These are phyloP conservation scores for Pelecanoides urinatrix DNA, from an alignment of 2,113 vertebrate genomes.

Conservation along the genomic window DNA sequence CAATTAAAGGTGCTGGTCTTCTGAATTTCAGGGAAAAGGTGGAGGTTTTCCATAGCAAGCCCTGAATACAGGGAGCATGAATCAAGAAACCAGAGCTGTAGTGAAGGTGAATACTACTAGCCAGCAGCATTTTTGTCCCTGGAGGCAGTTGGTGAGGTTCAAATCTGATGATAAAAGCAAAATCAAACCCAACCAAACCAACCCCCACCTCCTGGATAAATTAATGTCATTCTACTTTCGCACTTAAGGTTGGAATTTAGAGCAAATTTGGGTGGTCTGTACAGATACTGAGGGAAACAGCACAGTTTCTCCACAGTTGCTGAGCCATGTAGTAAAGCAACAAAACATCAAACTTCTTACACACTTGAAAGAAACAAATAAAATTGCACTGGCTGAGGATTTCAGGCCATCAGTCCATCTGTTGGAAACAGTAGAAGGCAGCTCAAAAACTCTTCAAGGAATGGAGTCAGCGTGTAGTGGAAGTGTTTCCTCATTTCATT, in stretches of 20 bases:
- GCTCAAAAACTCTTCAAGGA: background rate
- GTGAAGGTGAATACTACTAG: background rate
- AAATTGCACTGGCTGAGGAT: background rate
- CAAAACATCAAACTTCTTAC: background rate
- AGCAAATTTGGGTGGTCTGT: background rate
- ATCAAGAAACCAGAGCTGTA: background rate
- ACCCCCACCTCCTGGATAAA: background rate
- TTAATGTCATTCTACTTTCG: background rate
- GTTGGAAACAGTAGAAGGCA: background rate
- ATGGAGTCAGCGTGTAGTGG: background rate
- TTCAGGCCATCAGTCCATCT: background rate
- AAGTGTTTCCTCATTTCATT: background rate
- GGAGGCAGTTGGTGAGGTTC: background rate
- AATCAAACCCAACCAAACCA: background rate
- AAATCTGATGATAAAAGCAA: background rate
- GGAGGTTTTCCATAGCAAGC: background rate
- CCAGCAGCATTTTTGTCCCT: background rate
- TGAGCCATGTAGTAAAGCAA: background rate
- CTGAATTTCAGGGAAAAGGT: background rate
- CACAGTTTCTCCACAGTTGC: background rate
- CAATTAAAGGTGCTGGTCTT: background rate
- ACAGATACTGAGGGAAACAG: background rate
- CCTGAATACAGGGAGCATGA: background rate
- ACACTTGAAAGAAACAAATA: background rate
- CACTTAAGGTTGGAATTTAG: background rate